phyloP scores from a whole-genome alignment of 2,888 invertebrate species.

The Rhingia rostrata region DNA sequence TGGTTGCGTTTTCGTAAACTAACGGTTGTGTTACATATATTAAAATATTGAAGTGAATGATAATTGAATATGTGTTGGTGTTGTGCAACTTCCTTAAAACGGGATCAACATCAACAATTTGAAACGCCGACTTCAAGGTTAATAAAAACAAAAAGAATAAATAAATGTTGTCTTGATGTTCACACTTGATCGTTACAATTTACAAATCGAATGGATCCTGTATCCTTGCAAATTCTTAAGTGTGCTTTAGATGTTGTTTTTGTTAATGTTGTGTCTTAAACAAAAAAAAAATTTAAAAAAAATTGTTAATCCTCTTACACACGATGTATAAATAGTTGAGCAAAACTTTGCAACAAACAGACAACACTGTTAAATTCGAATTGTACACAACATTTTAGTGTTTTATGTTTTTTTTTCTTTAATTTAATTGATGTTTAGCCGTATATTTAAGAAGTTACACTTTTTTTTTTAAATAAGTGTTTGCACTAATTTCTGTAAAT shows the following conservation, averaged over 20 bases:
- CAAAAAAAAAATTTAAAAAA: slow-evolving; percentile 27
- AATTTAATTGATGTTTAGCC: slow-evolving; percentile 46
- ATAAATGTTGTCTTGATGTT: slow-evolving; percentile 73
- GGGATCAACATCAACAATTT: slow-evolving; percentile 58
- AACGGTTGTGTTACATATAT: slow-evolving; percentile 33
- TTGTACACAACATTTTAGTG: slow-evolving; percentile 51
- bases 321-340: neutral
- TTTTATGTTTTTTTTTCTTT: slow-evolving; percentile 35
- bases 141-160: slow-evolving; percentile 38
- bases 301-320: slow-evolving; percentile 8
- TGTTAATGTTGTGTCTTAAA: slow-evolving; percentile 69
- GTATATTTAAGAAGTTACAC: neutral
- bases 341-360: slow-evolving; percentile 9
- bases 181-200: slow-evolving; percentile 41
- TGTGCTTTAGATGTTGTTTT: slow-evolving; percentile 70
- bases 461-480: slow-evolving; percentile 41
- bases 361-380: slow-evolving; percentile 44
- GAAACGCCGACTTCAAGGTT: slow-evolving; percentile 62
- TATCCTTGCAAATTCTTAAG: slow-evolving; percentile 38
- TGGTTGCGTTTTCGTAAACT: neutral
- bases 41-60: slow-evolving; percentile 12
- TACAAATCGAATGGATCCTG: neutral
- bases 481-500: slow-evolving; percentile 45
- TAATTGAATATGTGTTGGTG: slow-evolving; percentile 10
- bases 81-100: slow-evolving; percentile 12